Evolutionary conservation across 2,888 invertebrate species (phyloP).

Genomic region (Venusia cambrica): DNA sequence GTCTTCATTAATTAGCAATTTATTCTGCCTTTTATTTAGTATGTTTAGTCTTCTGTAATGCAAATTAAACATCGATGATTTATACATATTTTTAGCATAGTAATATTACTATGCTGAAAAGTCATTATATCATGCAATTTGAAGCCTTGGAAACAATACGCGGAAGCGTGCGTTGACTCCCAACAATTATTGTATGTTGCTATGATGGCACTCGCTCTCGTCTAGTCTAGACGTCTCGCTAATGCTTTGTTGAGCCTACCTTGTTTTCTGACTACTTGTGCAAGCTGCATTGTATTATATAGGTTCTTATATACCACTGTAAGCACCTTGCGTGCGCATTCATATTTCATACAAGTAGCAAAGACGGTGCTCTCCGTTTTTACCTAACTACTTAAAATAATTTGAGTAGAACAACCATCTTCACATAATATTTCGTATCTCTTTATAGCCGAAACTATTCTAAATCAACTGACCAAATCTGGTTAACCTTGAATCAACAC

Average conservation of each 20-base stretch:
- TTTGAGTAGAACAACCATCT: no score
- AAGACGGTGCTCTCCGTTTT: no score
- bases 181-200: constrained; percentile 52
- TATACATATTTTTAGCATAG: constrained; percentile 5
- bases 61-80: no score
- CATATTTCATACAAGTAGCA: constrained; percentile 1
- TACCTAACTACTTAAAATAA: no score
- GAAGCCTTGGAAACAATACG: constrained; percentile 47
- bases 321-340: constrained; percentile 3
- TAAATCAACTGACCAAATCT: constrained; percentile 46
- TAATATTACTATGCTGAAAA: constrained; percentile 2
- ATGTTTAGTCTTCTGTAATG: no score
- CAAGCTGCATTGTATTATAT: constrained; percentile 26
- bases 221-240: constrained; percentile 48
- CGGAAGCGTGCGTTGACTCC: constrained; percentile 51
- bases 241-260: constrained; percentile 37
- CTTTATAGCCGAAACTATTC: constrained; percentile 38
- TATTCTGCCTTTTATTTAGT: no score
- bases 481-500: constrained; percentile 67
- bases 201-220: constrained; percentile 55
- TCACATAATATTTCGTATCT: no score
- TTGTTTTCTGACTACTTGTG: constrained; percentile 33
- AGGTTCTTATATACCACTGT: constrained; percentile 13
- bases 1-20: no score
- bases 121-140: constrained; percentile 36